These are phyloP conservation scores for Neuroscelio doddi DNA, from an alignment of 2,888 invertebrate species.

Conservation along the genomic window DNA sequence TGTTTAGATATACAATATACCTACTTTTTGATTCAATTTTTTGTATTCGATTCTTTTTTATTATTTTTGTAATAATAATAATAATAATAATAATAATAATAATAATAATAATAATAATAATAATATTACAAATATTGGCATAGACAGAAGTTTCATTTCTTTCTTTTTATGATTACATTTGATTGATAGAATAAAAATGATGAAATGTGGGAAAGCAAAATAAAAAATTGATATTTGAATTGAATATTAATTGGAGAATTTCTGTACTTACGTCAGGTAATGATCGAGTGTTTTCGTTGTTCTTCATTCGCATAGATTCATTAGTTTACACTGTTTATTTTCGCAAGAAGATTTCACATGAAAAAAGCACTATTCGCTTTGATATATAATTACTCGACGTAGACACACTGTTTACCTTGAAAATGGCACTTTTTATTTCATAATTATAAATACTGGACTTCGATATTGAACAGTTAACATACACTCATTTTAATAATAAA, in stretches of 20 bases:
- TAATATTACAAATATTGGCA: no score
- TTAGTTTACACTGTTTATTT: conserved; percentile 25
- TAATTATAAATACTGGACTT: conserved; percentile 31
- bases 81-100: no score
- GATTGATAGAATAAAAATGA: no score
- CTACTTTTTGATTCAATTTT: no score
- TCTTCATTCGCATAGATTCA: conserved; percentile 29
- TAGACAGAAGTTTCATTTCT: no score
- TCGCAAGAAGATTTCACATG: conserved; percentile 18
- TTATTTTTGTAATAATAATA: no score
- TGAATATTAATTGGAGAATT: neutral
- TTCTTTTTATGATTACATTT: no score
- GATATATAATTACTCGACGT: conserved; percentile 20
- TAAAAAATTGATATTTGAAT: conserved; percentile 5
- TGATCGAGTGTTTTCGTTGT: conserved; percentile 22
- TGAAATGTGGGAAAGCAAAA: no score
- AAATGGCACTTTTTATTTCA: conserved; percentile 21
- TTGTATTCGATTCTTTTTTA: no score
- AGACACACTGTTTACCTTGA: conserved; percentile 24
- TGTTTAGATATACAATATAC: no score
- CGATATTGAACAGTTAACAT: conserved; percentile 14
- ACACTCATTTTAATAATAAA: no score
- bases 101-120: no score
- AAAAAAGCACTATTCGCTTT: conserved; percentile 18
- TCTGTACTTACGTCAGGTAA: conserved; percentile 32